These are phyloP conservation scores for Varanus komodoensis DNA, from an alignment of 2,113 vertebrate species.

Conservation along the genomic window DNA sequence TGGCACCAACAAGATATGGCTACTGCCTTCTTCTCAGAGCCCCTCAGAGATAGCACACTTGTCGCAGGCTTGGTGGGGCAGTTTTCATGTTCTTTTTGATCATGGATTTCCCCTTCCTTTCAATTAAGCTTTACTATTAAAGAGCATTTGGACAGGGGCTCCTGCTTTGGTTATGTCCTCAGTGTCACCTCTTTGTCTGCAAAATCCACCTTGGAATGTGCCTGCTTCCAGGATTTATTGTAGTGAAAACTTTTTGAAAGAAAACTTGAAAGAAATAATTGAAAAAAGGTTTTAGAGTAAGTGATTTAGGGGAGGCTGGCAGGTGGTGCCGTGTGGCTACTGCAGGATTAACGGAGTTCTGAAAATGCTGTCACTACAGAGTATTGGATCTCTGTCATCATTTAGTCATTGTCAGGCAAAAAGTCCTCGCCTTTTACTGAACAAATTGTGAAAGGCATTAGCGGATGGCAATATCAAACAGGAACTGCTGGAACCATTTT, in stretches of 20 bases:
- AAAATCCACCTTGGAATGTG: conserved; percentile 44
- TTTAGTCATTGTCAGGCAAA: conserved; percentile 48
- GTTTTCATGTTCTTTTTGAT: too few species aligned
- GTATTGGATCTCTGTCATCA: conserved; percentile 35
- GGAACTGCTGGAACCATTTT: conserved; percentile 36
- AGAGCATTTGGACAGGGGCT: not conserved
- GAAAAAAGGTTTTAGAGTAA: conserved; percentile 59
- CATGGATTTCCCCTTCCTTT: not conserved
- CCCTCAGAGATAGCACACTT: not conserved
- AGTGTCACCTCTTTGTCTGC: conserved; percentile 29
- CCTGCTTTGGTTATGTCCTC: not conserved
- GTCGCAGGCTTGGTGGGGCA: not conserved
- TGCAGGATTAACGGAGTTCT: conserved; percentile 54
- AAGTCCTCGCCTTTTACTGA: conserved; percentile 31
- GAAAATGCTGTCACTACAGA: conserved; percentile 51
- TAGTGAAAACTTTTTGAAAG: conserved; percentile 57
- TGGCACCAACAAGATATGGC: not conserved
- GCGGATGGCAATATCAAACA: conserved; percentile 24
- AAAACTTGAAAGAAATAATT: conserved; percentile 57
- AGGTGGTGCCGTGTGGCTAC: conserved; percentile 26
- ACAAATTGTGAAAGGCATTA: conserved; percentile 25
- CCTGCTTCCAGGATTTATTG: conserved; percentile 54
- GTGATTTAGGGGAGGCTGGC: conserved; percentile 60
- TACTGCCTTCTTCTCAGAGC: too few species aligned
- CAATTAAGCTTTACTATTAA: not conserved